A percentile compares a stretch with the other conserved stretches of the same genome.
These are phyloP conservation scores for Saturnia pavonia DNA, from an alignment of 2,888 invertebrate genomes.

Conservation along the genomic window DNA sequence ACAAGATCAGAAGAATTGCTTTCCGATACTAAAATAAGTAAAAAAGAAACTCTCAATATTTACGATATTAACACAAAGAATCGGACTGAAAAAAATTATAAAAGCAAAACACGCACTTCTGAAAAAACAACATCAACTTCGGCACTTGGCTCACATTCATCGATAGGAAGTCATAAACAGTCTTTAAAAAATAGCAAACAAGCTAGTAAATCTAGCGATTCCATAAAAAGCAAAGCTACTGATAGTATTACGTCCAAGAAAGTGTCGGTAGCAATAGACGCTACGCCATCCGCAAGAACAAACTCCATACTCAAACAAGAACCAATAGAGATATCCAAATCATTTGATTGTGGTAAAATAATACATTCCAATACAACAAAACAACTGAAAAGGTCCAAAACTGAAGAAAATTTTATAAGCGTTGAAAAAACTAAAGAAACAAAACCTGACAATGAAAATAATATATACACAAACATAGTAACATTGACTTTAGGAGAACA, in stretches of 20 bases:
- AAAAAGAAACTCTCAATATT: conserved; percentile 46
- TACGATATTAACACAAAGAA: conserved; percentile 46
- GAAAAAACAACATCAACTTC: conserved; percentile 76
- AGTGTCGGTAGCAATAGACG: conserved; percentile 90
- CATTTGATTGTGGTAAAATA: conserved; percentile 71
- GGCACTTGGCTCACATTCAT: conserved; percentile 71
- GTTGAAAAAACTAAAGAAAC: conserved; percentile 12
- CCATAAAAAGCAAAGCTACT: conserved; percentile 66
- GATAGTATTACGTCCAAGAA: conserved; percentile 82
- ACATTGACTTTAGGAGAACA: conserved; percentile 59
- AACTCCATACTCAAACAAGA: conserved; percentile 88
- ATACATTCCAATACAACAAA: conserved; percentile 58
- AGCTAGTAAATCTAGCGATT: conserved; percentile 69
- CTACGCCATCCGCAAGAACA: conserved; percentile 88
- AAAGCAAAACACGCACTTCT: conserved; percentile 60
- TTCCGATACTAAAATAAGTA: conserved; percentile 57
- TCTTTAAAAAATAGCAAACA: conserved; percentile 51
- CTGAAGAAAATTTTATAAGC: conserved; percentile 61
- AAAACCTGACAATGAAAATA: conserved; percentile 38
- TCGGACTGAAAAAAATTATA: conserved; percentile 46
- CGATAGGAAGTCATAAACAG: conserved; percentile 63
- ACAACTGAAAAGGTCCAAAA: conserved; percentile 68
- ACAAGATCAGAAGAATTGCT: conserved; percentile 75
- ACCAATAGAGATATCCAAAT: conserved; percentile 88
- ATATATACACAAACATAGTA: conserved; percentile 66